Conservation (phyloP, 2,888 invertebrate species). For the Calameuta pallipes region DNA sequence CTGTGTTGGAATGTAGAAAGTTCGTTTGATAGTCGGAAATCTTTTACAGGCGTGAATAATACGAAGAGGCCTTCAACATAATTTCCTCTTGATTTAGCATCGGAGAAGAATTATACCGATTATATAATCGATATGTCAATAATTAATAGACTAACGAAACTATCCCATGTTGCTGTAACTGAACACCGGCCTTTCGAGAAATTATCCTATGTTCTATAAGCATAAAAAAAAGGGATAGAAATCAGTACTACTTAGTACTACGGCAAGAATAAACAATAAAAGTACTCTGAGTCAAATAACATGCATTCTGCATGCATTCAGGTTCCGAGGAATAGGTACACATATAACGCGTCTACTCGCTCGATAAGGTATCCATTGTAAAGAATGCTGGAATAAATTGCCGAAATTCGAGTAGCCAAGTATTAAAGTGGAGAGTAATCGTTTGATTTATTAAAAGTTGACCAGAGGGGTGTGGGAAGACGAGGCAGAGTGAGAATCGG, state of each 20-base stretch:
- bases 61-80: neutral
- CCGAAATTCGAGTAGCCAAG: neutral
- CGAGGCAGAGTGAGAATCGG: neutral
- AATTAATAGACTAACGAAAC: neutral
- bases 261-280: neutral
- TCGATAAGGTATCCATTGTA: neutral
- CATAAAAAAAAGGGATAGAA: too few species aligned
- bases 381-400: neutral
- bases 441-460: neutral
- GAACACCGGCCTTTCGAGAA: neutral
- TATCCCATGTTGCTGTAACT: neutral
- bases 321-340: neutral
- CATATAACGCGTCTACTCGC: neutral
- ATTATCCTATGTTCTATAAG: neutral
- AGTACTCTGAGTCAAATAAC: neutral
- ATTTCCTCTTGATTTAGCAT: neutral
- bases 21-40: neutral
- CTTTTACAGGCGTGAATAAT: neutral
- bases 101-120: neutral
- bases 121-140: neutral
- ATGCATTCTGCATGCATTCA: neutral
- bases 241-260: too few species aligned
- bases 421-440: neutral
- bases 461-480: neutral
- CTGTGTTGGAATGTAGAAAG: neutral